phyloP scores from a whole-genome alignment of 2,797 vertebrate genomes.

The Leptoclinus maculatus region DNA sequence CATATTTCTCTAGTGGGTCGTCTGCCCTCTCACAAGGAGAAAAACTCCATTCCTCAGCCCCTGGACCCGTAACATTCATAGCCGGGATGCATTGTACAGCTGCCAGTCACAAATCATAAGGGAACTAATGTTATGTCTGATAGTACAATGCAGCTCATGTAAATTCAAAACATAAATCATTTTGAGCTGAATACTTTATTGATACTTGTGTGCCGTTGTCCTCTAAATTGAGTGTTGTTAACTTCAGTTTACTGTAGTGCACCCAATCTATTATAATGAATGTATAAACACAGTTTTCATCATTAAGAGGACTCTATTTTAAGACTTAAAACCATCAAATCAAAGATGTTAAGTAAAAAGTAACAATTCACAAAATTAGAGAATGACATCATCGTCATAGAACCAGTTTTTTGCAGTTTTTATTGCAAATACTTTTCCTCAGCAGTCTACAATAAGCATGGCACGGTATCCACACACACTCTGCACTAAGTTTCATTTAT shows the following conservation, averaged over 20 bases:
- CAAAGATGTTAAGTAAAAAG: background rate
- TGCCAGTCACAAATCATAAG: conserved; percentile 53
- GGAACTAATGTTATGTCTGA: conserved; percentile 32
- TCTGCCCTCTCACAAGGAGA: conserved; percentile 42
- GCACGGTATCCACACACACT: background rate
- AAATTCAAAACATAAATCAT: conserved; percentile 18
- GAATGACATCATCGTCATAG: background rate
- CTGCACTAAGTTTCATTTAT: conserved; percentile 2
- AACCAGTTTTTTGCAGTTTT: background rate
- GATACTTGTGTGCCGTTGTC: background rate
- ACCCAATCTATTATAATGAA: background rate
- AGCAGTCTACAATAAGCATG: background rate
- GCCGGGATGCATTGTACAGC: conserved; percentile 34
- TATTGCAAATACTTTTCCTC: background rate
- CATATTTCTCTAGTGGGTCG: conserved; percentile 51
- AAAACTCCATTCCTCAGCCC: conserved; percentile 54
- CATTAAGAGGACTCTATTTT: background rate
- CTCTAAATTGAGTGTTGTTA: background rate
- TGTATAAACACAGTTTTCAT: background rate
- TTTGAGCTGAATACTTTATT: background rate
- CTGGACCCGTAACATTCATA: conserved; percentile 35
- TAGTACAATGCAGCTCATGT: conserved; percentile 4
- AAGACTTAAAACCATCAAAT: background rate
- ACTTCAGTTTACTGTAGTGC: background rate
- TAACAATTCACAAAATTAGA: background rate